Conservation (phyloP, 2,888 invertebrate genomes). For the Tipula confusa region DNA sequence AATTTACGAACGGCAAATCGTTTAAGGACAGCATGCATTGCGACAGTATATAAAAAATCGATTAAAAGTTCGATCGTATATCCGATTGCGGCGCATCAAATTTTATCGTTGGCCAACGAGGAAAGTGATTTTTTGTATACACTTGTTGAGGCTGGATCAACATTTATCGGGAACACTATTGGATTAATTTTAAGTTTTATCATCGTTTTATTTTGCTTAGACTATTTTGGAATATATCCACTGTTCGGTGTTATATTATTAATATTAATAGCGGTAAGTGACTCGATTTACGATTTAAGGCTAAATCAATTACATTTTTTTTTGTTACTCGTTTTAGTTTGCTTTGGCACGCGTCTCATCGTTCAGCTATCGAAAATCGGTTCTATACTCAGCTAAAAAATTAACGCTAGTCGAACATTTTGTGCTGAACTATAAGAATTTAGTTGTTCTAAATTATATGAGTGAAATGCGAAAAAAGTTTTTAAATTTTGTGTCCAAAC, state of each 20-base stretch:
- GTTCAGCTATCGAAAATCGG: constrained; percentile 30
- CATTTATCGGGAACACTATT: constrained; percentile 32
- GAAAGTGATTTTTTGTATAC: constrained; percentile 33
- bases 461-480: background rate
- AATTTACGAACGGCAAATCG: constrained; percentile 35
- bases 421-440: constrained; percentile 33
- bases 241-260: constrained; percentile 33
- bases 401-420: constrained; percentile 31
- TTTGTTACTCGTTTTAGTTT: background rate
- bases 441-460: constrained; percentile 3
- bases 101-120: constrained; percentile 30
- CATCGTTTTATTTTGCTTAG: constrained; percentile 30
- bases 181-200: constrained; percentile 32
- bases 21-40: constrained; percentile 33
- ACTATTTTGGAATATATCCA: constrained; percentile 33
- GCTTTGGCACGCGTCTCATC: constrained; percentile 32
- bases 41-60: constrained; percentile 33
- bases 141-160: constrained; percentile 32
- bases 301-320: background rate
- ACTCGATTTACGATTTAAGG: background rate
- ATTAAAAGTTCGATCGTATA: constrained; percentile 34
- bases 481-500: background rate
- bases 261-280: constrained; percentile 30
- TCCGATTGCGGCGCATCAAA: constrained; percentile 32
- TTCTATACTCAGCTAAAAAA: constrained; percentile 32